Evolutionary conservation across 2,888 invertebrate species (phyloP), one percentile per base, ranked within the genome.

Genomic region (Xestia rhomboidea): DNA sequence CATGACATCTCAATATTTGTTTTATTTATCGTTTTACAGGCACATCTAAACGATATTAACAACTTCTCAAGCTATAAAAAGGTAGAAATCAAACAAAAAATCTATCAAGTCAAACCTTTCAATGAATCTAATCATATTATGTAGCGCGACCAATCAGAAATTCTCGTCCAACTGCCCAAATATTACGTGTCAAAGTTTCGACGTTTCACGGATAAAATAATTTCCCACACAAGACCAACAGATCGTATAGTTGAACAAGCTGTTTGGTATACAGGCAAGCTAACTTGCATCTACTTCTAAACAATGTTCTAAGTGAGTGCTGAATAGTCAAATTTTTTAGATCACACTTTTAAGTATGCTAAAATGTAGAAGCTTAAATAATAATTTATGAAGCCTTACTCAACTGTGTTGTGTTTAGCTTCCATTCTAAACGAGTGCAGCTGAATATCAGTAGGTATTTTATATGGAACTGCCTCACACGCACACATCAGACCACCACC

Each of bases 191-290:
- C 44, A n/a, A 68, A 34, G 34, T 73, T 24, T 77, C 60, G 27
- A 68, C 27, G 49, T 72, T 73, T 41, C 66, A 85, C 66, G 68
- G 73, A 66, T 83, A 44, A 34, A 74, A 78, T 67, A 63, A 69
- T 41, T 86, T 85, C 84, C 68, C 84, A 86, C 86, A 83, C 74
- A 66, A 83, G 34, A 67, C 64, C 54, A 49, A 62, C 60, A 79
- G 68, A 79, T 76, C 41, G 68, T 41, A 64, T n/a, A 41, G 38
- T n/a, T 5, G n/a, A 41, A 5, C 6, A 41, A 64, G 3, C n/a
- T n/a, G n/a, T 64, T 64, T 41, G 7, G n/a, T n/a, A n/a, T n/a
- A n/a, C n/a, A n/a, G n/a, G n/a, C n/a, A n/a, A n/a, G n/a, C n/a
- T n/a, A n/a, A n/a, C n/a, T n/a, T n/a, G n/a, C n/a, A n/a, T n/a